These are phyloP conservation scores for Ceratina japonica DNA, from an alignment of 1,140 invertebrate species.

Conservation along the genomic window DNA sequence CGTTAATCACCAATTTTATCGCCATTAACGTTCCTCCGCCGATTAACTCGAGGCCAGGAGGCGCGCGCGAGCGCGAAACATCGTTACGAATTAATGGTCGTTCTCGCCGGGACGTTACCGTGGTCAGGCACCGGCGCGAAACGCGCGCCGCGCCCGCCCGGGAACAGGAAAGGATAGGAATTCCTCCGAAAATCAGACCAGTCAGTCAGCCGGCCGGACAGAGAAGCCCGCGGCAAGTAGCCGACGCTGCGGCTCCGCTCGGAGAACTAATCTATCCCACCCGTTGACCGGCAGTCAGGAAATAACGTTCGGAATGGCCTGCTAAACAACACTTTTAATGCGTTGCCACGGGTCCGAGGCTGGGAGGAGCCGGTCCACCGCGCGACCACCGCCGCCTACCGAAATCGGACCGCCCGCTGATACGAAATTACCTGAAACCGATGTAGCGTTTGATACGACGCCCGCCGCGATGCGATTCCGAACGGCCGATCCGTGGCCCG, in stretches of 20 bases:
- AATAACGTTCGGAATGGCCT: slow-evolving; percentile 69
- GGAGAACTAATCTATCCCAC: slow-evolving; percentile 72
- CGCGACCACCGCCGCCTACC: slow-evolving; percentile 21
- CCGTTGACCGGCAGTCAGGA: slow-evolving; percentile 56
- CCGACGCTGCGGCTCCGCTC: slow-evolving; percentile 61
- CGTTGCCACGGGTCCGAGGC: slow-evolving; percentile 19
- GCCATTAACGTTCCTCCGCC: slow-evolving; percentile 40
- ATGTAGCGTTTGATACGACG: slow-evolving; percentile 24
- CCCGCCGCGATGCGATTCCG: slow-evolving; percentile 12
- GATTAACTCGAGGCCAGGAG: slow-evolving; percentile 35
- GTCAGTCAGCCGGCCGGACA: slow-evolving; percentile 45
- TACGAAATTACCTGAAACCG: slow-evolving; percentile 46
- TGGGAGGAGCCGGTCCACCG: neutral
- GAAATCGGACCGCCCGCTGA: slow-evolving; percentile 57
- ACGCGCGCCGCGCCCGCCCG: neutral
- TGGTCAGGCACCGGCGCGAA: slow-evolving; percentile 16
- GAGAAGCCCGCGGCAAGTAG: slow-evolving; percentile 63
- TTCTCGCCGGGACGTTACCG: slow-evolving; percentile 25
- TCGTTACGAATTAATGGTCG: slow-evolving; percentile 40
- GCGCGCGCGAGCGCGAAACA: slow-evolving; percentile 15
- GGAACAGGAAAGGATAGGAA: neutral
- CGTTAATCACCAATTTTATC: slow-evolving; percentile 50
- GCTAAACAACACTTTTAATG: slow-evolving; percentile 66
- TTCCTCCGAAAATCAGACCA: slow-evolving; percentile 10
- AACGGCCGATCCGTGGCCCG: neutral